A percentile compares a stretch with the other conserved stretches of the same genome.
phyloP scores from a whole-genome alignment of 2,113 vertebrate species.

The Sylvilagus bachmani region DNA sequence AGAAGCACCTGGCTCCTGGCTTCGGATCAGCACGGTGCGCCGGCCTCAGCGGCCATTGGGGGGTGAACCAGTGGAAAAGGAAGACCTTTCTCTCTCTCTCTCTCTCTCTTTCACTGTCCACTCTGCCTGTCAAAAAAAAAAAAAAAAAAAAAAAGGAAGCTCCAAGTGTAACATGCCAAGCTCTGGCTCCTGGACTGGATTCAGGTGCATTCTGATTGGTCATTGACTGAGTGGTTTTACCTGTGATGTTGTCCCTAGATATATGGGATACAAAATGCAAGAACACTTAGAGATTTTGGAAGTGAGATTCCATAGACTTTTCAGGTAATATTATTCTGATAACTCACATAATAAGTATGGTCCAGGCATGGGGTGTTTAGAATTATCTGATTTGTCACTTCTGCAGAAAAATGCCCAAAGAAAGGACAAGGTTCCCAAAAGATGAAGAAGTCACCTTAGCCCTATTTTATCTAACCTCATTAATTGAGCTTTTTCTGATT shows the following conservation, averaged over 20 bases:
- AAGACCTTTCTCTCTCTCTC: too few relatives aligned
- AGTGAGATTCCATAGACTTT: not conserved
- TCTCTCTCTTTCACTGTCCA: too few relatives aligned
- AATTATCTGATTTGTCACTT: not conserved
- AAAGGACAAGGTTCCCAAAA: not conserved
- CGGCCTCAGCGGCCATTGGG: too few relatives aligned
- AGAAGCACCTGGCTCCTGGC: too few relatives aligned
- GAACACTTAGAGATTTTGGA: not conserved
- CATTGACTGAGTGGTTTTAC: not conserved
- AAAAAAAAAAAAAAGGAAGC: too few relatives aligned
- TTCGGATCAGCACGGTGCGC: too few relatives aligned
- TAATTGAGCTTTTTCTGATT: not conserved
- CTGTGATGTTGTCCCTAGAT: not conserved
- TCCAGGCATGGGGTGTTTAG: not conserved
- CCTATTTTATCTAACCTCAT: not conserved
- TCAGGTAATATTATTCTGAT: not conserved
- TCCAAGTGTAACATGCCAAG: not conserved
- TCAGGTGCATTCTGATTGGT: not conserved
- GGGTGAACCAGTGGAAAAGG: too few relatives aligned
- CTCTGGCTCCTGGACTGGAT: accelerated
- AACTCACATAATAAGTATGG: not conserved
- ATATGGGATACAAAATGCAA: not conserved
- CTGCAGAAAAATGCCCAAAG: not conserved
- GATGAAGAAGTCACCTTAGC: not conserved
- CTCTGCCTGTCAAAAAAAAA: too few relatives aligned